Percentiles rank a stretch among this genome's conserved stretches.
These are phyloP conservation scores for Nephrocerus scutellatus DNA, from an alignment of 2,888 invertebrate species.

Conservation along the genomic window DNA sequence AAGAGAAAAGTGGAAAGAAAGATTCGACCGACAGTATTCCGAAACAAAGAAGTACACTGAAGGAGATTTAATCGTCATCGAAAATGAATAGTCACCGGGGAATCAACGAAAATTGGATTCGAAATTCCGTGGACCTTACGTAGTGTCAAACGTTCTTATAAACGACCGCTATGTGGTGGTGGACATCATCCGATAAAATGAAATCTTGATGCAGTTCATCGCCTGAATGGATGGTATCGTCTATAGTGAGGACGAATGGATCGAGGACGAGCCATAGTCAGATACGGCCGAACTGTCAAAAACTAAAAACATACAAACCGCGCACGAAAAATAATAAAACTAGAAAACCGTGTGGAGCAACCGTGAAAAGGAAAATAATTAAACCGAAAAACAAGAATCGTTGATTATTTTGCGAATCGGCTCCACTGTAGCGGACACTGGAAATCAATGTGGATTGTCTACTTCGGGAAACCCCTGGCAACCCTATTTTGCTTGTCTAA, in stretches of 20 bases:
- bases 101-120: conserved; percentile 21
- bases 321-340: too few species aligned
- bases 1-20: conserved; percentile 8
- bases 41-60: conserved; percentile 1
- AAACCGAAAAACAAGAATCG: too few species aligned
- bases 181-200: conserved; percentile 20
- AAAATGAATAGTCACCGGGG: too few species aligned
- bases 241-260: not conserved
- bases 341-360: too few species aligned
- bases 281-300: conserved; percentile 8
- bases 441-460: too few species aligned
- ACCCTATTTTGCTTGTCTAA: too few species aligned
- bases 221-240: not conserved
- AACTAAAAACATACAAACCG: too few species aligned
- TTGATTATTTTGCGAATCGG: too few species aligned
- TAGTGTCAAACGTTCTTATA: conserved; percentile 11
- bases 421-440: too few species aligned
- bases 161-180: conserved; percentile 20
- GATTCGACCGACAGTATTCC: conserved; percentile 13
- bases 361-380: too few species aligned
- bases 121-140: conserved; percentile 18
- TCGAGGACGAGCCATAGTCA: conserved; percentile 10
- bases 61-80: conserved; percentile 11
- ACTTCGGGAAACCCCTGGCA: too few species aligned
- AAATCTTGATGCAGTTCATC: conserved; percentile 16